phyloP scores from a whole-genome alignment of 2,113 vertebrate species.

The Cathartes aura region DNA sequence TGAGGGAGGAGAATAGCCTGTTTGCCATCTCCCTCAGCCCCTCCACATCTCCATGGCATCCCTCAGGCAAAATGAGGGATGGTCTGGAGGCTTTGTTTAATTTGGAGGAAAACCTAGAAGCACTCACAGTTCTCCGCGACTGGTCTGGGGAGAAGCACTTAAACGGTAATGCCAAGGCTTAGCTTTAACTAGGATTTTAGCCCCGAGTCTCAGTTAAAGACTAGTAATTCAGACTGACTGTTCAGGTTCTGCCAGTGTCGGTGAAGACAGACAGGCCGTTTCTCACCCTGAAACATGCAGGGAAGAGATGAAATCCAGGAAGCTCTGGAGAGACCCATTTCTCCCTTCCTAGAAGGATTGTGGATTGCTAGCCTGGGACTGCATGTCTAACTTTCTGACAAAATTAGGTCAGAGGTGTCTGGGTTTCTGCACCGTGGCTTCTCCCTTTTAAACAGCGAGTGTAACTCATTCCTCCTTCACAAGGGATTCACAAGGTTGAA shows the following conservation, averaged over 20 bases:
- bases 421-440: background rate
- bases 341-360: background rate
- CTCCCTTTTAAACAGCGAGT: background rate
- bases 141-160: background rate
- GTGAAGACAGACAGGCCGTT: background rate
- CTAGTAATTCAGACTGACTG: background rate
- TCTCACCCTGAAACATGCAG: background rate
- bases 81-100: background rate
- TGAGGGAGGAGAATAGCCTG: background rate
- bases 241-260: background rate
- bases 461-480: background rate
- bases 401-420: background rate
- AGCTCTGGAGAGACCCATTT: background rate
- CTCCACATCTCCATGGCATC: background rate
- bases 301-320: background rate
- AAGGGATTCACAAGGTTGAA: background rate
- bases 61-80: background rate
- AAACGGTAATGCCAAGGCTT: background rate
- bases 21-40: background rate
- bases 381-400: background rate
- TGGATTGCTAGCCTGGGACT: background rate
- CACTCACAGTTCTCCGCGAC: background rate
- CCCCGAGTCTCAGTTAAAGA: background rate
- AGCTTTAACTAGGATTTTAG: background rate
- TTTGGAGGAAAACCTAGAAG: background rate